Evolutionary conservation across 2,113 vertebrate genomes (phyloP).

Genomic region (Panurus biarmicus): DNA sequence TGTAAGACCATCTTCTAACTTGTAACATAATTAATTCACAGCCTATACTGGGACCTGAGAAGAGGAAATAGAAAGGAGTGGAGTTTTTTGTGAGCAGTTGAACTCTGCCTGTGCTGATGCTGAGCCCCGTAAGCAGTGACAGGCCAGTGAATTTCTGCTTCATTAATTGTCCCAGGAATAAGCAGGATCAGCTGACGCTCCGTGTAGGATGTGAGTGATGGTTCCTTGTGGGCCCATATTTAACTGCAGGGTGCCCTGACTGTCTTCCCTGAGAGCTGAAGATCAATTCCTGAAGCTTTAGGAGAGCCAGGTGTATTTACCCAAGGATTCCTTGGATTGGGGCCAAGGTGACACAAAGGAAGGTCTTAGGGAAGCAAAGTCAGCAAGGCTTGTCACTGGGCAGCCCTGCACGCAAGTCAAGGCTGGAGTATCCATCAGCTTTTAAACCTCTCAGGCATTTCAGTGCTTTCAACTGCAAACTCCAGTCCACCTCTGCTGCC

Average conservation of each 20-base stretch:
- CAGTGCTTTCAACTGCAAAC: neutral
- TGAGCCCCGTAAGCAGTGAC: neutral
- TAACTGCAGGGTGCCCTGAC: neutral
- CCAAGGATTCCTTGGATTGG: neutral
- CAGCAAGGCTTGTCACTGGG: neutral
- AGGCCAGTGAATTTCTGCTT: neutral
- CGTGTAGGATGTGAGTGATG: neutral
- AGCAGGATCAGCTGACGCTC: neutral
- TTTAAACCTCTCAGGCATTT: neutral
- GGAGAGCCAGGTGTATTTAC: neutral
- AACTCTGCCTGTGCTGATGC: neutral
- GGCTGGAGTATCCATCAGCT: neutral
- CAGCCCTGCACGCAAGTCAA: neutral
- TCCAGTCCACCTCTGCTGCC: neutral
- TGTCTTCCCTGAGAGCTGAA: neutral
- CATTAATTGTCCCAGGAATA: neutral
- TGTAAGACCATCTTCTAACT: neutral
- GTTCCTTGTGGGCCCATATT: neutral
- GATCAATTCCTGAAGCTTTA: neutral
- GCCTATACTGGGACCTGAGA: neutral
- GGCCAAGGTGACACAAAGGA: neutral
- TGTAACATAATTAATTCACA: neutral
- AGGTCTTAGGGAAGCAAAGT: neutral
- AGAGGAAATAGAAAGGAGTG: neutral
- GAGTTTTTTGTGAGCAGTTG: neutral